Base-by-base conservation (phyloP, 1,140 invertebrate species). In the Hyles vespertilio region DNA sequence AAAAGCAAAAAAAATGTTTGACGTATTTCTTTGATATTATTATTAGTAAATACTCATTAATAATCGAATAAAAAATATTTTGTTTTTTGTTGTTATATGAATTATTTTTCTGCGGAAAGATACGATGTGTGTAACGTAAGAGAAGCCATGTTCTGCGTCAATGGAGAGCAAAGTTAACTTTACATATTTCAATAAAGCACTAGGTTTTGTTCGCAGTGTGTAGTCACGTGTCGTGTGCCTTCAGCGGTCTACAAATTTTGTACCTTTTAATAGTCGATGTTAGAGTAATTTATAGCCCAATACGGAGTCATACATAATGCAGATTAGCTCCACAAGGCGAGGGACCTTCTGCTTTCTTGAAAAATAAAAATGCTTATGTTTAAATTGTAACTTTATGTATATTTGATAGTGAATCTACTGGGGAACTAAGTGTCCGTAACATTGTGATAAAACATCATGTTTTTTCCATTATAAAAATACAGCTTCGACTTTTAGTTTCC, bases 361-460 rank as follows among this genome's bases (percentile, higher is more conserved):
- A 78, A 81, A 51, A 63, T 72, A 70, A 70, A 70, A 63, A 67
- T 75, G 81, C 83, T 84, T 82, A 83, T 69, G 63, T 77, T 75
- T 65, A 77, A 79, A 80, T 73, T 75, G 70, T 81, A 83, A 80
- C 79, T 81, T 76, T 87, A 81, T 84, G 77, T 88, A 85, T 84
- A 83, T 83, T 84, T 83, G 74, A 75, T 77, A 80, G 78, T 80
- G 71, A 81, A 77, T 74, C 73, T 80, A 80, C 80, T 79, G 76
- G 69, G 73, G 76, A 79, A 76, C 62, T 65, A 74, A 67, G 71
- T 72, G 75, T 85, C 82, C 79, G 79, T 87, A 84, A 85, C 77
- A 82, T 88, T 88, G 85, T 88, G 85, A 88, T 88, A 86, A 84
- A 65, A 84, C 80, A 79, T 83, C 71, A 84, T 80, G 76, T 79